A percentile compares a stretch with the other conserved stretches of the same genome.
Evolutionary conservation across 2,888 invertebrate genomes (phyloP).

Genomic region (Aphodius sticticus): DNA sequence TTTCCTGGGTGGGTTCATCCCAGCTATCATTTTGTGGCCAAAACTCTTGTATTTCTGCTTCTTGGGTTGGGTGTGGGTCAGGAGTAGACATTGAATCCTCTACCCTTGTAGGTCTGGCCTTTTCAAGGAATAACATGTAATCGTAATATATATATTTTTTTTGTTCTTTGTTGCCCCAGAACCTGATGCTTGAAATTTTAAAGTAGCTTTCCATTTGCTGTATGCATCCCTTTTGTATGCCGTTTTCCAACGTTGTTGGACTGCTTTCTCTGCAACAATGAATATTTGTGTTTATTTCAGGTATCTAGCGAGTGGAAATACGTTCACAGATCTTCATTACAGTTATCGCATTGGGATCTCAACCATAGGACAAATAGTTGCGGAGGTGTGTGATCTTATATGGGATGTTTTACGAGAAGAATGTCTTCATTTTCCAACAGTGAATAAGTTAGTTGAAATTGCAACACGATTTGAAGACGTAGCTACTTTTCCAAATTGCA

Average conservation of each 20-base stretch:
- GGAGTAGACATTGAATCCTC: not conserved
- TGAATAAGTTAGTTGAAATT: not conserved
- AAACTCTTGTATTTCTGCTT: too few species aligned
- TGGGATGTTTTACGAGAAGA: conserved; percentile 5
- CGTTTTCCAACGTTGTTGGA: not conserved
- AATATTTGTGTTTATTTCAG: conserved; percentile 29
- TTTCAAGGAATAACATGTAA: not conserved
- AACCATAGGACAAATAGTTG: conserved; percentile 44
- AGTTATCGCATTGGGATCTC: conserved; percentile 44
- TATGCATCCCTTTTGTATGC: not conserved
- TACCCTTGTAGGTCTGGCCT: not conserved
- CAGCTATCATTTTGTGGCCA: too few species aligned
- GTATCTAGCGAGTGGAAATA: conserved; percentile 44
- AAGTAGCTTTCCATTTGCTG: not conserved
- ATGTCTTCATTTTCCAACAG: not conserved
- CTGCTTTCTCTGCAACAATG: not conserved
- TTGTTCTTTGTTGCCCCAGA: not conserved
- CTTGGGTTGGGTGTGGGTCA: not conserved
- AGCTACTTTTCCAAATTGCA: conserved; percentile 26
- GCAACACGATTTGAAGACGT: not conserved
- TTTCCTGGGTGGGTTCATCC: too few species aligned
- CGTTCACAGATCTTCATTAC: conserved; percentile 47
- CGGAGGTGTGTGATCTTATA: conserved; percentile 41
- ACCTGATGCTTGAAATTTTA: not conserved
- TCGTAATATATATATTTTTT: not conserved